These are phyloP conservation scores for Denticeps clupeoides DNA, from an alignment of 2,797 vertebrate genomes.

Conservation along the genomic window DNA sequence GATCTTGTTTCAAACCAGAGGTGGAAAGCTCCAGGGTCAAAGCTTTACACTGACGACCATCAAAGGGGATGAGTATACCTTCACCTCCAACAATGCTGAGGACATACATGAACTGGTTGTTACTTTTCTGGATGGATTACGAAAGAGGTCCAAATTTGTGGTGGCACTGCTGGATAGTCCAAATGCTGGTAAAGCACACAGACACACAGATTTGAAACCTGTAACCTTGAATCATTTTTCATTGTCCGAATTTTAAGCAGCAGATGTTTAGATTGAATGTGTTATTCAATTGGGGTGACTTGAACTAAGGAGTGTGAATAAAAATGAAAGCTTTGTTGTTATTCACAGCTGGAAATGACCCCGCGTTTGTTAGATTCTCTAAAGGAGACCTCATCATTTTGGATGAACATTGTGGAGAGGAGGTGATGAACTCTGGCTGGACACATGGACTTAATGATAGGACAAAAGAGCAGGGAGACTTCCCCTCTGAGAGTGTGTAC, in stretches of 20 bases:
- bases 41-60: constrained; percentile 91
- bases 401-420: constrained; percentile 81
- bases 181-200: constrained; percentile 77
- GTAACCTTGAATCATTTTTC: not conserved
- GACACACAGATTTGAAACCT: too few species aligned
- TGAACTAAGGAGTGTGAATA: not conserved
- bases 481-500: constrained; percentile 56
- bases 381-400: constrained; percentile 88
- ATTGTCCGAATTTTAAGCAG: not conserved
- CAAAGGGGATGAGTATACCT: constrained; percentile 94
- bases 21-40: constrained; percentile 83
- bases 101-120: constrained; percentile 91
- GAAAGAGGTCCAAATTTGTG: constrained; percentile 84
- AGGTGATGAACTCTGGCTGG: constrained; percentile 50
- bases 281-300: not conserved
- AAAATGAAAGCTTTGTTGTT: not conserved
- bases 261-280: not conserved
- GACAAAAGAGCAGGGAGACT: constrained; percentile 58
- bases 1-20: too few species aligned
- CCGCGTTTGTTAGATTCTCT: constrained; percentile 78
- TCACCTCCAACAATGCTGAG: constrained; percentile 92
- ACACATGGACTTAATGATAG: constrained; percentile 65
- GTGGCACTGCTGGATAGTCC: constrained; percentile 83
- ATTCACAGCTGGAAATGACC: constrained; percentile 67
- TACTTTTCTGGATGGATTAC: constrained; percentile 82